phyloP scores from a whole-genome alignment of 2,797 vertebrate species.

The Cebuella pygmaea region DNA sequence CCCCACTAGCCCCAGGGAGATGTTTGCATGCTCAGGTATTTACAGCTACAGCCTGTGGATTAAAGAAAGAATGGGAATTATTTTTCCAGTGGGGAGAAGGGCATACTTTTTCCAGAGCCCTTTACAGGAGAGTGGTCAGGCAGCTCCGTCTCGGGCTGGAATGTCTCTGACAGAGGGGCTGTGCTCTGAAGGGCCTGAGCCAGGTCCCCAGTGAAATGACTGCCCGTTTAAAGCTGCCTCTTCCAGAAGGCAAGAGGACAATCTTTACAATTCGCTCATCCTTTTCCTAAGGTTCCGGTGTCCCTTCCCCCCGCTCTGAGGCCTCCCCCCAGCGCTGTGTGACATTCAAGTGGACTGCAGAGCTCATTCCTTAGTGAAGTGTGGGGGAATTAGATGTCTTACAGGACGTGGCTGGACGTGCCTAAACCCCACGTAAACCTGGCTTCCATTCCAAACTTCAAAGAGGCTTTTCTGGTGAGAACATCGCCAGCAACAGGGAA shows the following conservation, averaged over 20 bases:
- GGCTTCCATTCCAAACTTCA: background rate
- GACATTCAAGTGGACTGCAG: background rate
- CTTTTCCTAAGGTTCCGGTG: background rate
- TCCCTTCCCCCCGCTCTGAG: background rate
- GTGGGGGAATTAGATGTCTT: background rate
- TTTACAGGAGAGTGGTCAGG: background rate
- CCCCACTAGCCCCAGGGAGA: constrained; percentile 59
- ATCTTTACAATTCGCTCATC: background rate
- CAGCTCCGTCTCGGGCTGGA: background rate
- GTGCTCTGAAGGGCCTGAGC: background rate
- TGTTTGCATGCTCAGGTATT: constrained; percentile 71
- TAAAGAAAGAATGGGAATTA: constrained; percentile 79
- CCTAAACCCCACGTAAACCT: background rate
- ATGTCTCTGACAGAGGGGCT: background rate
- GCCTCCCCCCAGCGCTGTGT: background rate
- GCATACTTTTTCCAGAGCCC: constrained; percentile 46
- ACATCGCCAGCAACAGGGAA: background rate
- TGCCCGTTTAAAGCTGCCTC: background rate
- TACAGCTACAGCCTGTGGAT: constrained; percentile 65
- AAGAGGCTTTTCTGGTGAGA: constrained; percentile 48
- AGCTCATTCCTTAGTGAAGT: background rate
- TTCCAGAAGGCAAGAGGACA: background rate
- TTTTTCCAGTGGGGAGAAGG: constrained; percentile 67
- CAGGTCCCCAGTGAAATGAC: background rate
- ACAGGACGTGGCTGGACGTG: constrained; percentile 20